A percentile compares a stretch with the other conserved stretches of the same genome.
phyloP scores from a whole-genome alignment of 2,113 vertebrate species.

The Cyanoramphus novaezelandiae region DNA sequence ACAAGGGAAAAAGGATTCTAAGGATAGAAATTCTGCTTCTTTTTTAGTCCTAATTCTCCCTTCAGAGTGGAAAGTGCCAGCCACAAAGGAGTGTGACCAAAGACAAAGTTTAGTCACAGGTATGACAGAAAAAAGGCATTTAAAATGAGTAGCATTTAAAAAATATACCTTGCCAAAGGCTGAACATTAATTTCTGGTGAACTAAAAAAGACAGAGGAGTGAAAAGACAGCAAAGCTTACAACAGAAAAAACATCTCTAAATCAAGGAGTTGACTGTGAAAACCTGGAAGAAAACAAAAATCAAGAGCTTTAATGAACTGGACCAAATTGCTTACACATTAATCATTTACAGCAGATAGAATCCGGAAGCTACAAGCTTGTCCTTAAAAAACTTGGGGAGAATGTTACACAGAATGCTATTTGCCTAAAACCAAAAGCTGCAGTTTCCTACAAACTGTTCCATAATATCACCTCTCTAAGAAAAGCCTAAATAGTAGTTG shows the following conservation, averaged over 20 bases:
- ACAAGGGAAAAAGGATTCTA: neutral
- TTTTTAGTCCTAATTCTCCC: neutral
- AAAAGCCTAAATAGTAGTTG: neutral
- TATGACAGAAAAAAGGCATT: neutral
- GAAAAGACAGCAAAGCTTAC: neutral
- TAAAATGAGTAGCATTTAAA: neutral
- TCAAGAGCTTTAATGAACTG: neutral
- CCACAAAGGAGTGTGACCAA: neutral
- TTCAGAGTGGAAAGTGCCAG: neutral
- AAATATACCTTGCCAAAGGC: neutral
- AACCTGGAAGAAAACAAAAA: neutral
- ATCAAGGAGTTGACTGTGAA: neutral
- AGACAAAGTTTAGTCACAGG: conserved; percentile 35
- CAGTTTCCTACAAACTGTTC: neutral
- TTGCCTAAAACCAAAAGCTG: neutral
- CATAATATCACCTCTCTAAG: neutral
- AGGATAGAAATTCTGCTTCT: neutral
- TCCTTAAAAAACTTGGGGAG: neutral
- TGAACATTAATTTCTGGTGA: neutral
- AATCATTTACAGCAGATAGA: neutral
- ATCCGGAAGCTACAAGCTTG: neutral
- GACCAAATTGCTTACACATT: neutral
- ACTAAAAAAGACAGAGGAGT: neutral
- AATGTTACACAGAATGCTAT: neutral
- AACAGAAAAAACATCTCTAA: neutral